phyloP scores from a whole-genome alignment of 2,888 invertebrate genomes.

The Tortrix viridana region DNA sequence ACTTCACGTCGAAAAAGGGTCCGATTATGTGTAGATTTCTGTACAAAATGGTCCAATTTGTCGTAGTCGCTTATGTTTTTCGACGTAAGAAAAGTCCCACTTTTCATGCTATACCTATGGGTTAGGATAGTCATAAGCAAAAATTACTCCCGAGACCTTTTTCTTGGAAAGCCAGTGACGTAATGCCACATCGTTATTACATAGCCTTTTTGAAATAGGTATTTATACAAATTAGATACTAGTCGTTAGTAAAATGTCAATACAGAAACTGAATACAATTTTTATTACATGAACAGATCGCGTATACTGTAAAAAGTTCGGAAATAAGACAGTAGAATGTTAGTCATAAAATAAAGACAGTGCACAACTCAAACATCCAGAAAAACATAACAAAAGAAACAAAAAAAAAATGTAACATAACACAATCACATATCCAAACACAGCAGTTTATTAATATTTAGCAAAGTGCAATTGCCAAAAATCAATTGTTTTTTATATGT shows the following conservation, averaged over 20 bases:
- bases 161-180: neutral
- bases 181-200: no score
- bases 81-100: neutral
- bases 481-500: constrained; percentile 51
- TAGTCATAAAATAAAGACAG: constrained; percentile 45
- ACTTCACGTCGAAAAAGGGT: constrained; percentile 10
- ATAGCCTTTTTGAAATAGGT: no score
- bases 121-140: constrained; percentile 4
- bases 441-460: constrained; percentile 70
- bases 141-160: constrained; percentile 7
- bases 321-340: constrained; percentile 40
- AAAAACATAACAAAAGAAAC: constrained; percentile 46
- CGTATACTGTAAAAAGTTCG: neutral
- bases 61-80: constrained; percentile 18
- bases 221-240: neutral
- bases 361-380: constrained; percentile 47
- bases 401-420: constrained; percentile 48
- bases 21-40: constrained; percentile 8
- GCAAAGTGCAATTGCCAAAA: constrained; percentile 75
- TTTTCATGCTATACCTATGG: no score
- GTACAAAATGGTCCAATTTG: constrained; percentile 14
- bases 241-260: neutral
- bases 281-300: no score
- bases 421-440: constrained; percentile 63
- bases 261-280: neutral